Percentiles rank a stretch among this genome's conserved stretches.
Conservation (phyloP, 2,113 vertebrate species). For the Euleptes europaea region DNA sequence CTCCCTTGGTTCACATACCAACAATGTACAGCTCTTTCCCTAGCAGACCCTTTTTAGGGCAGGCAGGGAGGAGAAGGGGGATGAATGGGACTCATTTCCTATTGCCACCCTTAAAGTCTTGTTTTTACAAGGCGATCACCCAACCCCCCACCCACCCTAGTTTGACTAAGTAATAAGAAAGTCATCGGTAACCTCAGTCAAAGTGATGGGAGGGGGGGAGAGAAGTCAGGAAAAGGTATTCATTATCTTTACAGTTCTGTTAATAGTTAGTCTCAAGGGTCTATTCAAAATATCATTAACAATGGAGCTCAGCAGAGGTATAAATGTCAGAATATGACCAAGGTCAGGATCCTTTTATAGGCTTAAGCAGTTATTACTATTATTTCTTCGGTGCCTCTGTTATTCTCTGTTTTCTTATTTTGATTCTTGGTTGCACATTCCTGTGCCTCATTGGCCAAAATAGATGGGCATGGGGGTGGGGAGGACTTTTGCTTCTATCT, state of each 20-base stretch:
- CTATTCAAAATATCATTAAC: constrained; percentile 22
- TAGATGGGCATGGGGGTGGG: no score
- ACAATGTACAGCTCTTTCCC: not conserved
- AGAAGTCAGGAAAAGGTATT: constrained; percentile 8
- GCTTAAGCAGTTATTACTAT: constrained; percentile 8
- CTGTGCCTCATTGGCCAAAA: not conserved
- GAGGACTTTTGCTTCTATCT: not conserved
- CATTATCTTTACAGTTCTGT: constrained; percentile 24
- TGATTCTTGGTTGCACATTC: accelerated
- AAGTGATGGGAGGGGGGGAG: constrained; percentile 11
- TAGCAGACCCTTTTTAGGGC: not conserved
- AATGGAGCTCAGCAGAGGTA: constrained; percentile 21
- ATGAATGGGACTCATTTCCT: constrained; percentile 5
- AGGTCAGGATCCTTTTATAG: constrained; percentile 25
- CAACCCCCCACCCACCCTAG: not conserved
- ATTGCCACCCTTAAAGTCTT: constrained; percentile 1
- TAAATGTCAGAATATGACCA: constrained; percentile 4
- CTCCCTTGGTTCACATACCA: not conserved
- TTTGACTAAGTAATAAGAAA: not conserved
- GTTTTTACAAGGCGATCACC: constrained; percentile 14
- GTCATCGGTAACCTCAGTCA: constrained; percentile 12
- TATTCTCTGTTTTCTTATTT: not conserved
- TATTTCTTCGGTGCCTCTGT: not conserved
- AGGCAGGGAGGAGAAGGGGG: not conserved
- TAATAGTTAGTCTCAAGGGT: constrained; percentile 14